Evolutionary conservation across 1,140 invertebrate species (phyloP), one percentile per base, ranked within the genome.

Genomic region (Venustaconcha ellipsiformis): DNA sequence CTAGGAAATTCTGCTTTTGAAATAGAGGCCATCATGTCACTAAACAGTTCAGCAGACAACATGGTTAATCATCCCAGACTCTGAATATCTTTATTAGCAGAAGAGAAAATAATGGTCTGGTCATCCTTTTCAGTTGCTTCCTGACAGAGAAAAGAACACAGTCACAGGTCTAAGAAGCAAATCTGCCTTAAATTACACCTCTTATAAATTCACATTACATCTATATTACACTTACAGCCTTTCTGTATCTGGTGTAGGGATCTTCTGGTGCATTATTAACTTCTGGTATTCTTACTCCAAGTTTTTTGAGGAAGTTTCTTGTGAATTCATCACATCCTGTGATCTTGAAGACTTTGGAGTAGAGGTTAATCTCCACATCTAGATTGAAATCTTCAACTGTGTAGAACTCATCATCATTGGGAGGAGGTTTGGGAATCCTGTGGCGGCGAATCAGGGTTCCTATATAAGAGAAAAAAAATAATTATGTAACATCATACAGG

Each of bases 301-400:
- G 92, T 37, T 94, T 93, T 86, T 94, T 95, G 6, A 97, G 89
- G 89, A 97, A 97, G 63, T 92, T 93, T 78, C 95, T 90, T 0
- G 96, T 97, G 85, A 97, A 98, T 75, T 93, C 92, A 86, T 98
- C 90, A 87, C 96, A 97, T 78, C 94, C 92, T 1, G 93, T 93
- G 55, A 98, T 94, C 89, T 94, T 94, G 86, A 95, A 96, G 26
- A 93, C 92, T 90, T 94, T 93, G 0, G 94, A 94, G 87, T 93
- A 95, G 76, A 96, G 92, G 70, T 93, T 93, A 1, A 95, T 91
- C 87, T 95, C 93, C 68, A 92, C 92, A 17, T 95, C 95, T 68
- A 97, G 91, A 78, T 91, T 90, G 67, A 91, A 90, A 72, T 91
- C 89, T 73, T 91, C 89, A 56, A 88, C 85, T 17, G 95, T 95